Percentiles rank a stretch among this genome's conserved stretches.
These are phyloP conservation scores for Acinonyx jubatus DNA, from an alignment of 2,113 vertebrate species.

Conservation along the genomic window DNA sequence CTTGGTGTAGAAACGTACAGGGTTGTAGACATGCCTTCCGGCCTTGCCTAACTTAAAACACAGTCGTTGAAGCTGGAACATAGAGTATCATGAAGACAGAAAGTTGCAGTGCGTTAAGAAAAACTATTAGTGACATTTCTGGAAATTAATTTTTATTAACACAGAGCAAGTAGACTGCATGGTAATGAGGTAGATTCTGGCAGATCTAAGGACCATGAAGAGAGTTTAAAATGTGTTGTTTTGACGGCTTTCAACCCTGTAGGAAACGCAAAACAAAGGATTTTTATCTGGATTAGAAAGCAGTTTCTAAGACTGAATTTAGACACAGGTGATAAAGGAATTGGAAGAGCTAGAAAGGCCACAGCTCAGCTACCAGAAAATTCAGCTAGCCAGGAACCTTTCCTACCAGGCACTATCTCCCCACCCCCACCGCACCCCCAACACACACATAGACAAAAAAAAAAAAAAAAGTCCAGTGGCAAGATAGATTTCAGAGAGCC, in stretches of 20 bases:
- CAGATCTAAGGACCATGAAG: neutral
- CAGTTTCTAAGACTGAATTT: neutral
- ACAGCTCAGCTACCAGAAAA: slow-evolving; percentile 2
- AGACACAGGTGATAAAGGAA: neutral
- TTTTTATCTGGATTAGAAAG: neutral
- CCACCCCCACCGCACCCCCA: neutral
- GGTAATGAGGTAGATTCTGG: neutral
- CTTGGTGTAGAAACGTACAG: neutral
- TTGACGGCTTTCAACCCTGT: neutral
- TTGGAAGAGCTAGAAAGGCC: neutral
- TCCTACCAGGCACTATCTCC: neutral
- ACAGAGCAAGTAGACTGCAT: slow-evolving; percentile 3
- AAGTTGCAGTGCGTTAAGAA: neutral
- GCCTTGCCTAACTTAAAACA: neutral
- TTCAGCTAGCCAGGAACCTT: neutral
- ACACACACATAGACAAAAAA: neutral
- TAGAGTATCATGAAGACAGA: neutral
- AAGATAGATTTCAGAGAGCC: neutral
- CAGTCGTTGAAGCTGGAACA: neutral
- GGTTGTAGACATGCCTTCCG: neutral
- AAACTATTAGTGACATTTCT: neutral
- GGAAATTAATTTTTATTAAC: slow-evolving; percentile 34
- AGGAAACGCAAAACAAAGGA: slow-evolving; percentile 16
- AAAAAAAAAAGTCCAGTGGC: neutral
- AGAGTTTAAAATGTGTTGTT: slow-evolving; percentile 28